Evolutionary conservation across 2,888 invertebrate species (phyloP), one percentile per base, ranked within the genome.

Genomic region (Melipona beecheii): DNA sequence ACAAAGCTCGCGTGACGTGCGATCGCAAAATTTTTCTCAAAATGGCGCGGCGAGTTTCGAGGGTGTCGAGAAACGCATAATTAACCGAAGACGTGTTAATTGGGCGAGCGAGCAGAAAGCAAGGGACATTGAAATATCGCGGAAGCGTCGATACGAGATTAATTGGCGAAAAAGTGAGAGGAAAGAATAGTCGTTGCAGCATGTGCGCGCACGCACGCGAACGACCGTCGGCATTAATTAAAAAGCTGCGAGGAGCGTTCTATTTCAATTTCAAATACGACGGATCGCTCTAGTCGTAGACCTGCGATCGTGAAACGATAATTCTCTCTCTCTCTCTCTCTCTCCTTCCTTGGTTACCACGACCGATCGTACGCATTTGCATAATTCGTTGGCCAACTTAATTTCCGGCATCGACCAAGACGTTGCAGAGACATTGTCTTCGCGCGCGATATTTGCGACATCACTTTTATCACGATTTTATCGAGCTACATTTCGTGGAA

Each of bases 211-310:
- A 3, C 49, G 11, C 66, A 24, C 65, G 17, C 31, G 36, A 54
- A n/a, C 52, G 52, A 60, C 68, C 72, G 62, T 80, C 21, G 24
- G 9, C 73, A 78, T 84, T 84, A 86, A 87, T 86, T 86, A 87
- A 84, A 52, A 80, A 62, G 60, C 58, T 50, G 15, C 43, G 43
- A 43, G 73, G 70, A 68, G 81, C 66, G 62, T 85, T 84, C 84
- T 77, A 86, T 87, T 89, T 87, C 85, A 89, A 89, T 89, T 89
- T 87, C 78, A 89, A 89, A 89, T 87, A 86, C 77, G 68, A 62
- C 60, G 68, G 77, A 82, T 83, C 60, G 65, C 43, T 21, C 52
- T 36, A 69, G 56, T 31, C 56, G n/a, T 27, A 43, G 78, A 65
- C 70, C 76, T 84, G 76, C 75, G 82, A 83, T 80, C 83, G 78